These are phyloP conservation scores for Heliconius sara DNA, from an alignment of 2,888 invertebrate species.

Conservation along the genomic window DNA sequence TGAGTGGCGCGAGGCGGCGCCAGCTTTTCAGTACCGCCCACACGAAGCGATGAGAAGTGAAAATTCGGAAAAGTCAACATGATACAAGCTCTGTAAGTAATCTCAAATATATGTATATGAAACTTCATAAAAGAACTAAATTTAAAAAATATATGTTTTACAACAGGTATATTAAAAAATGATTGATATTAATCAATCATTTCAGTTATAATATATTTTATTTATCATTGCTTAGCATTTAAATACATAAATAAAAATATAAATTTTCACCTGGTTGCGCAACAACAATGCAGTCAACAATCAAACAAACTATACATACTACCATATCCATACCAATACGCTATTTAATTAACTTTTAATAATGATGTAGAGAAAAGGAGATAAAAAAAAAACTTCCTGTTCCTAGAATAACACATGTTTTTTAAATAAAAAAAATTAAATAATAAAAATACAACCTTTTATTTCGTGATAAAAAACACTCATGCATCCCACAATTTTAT, in stretches of 20 bases:
- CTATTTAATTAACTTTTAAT: neutral
- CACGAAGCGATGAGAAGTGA: conserved; percentile 56
- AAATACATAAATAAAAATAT: neutral
- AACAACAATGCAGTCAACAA: neutral
- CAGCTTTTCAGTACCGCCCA: conserved; percentile 74
- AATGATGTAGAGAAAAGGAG: neutral
- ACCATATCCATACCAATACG: neutral
- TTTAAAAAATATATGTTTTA: no score
- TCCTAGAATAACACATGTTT: neutral
- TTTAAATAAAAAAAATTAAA: no score
- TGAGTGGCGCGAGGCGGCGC: conserved; percentile 68
- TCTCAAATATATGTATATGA: neutral
- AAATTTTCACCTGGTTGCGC: neutral
- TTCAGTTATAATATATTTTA: neutral
- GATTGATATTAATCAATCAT: neutral
- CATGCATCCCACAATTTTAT: neutral
- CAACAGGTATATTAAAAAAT: no score
- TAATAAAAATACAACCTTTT: neutral
- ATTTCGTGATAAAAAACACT: neutral
- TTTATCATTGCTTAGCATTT: neutral
- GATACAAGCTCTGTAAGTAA: neutral
- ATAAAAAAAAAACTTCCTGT: neutral
- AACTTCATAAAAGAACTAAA: no score
- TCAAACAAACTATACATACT: neutral
- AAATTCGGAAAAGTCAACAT: conserved; percentile 62